Percentiles rank a stretch among this genome's conserved stretches.
phyloP scores from a whole-genome alignment of 2,113 vertebrate genomes.

The Ceuthmochares aereus region DNA sequence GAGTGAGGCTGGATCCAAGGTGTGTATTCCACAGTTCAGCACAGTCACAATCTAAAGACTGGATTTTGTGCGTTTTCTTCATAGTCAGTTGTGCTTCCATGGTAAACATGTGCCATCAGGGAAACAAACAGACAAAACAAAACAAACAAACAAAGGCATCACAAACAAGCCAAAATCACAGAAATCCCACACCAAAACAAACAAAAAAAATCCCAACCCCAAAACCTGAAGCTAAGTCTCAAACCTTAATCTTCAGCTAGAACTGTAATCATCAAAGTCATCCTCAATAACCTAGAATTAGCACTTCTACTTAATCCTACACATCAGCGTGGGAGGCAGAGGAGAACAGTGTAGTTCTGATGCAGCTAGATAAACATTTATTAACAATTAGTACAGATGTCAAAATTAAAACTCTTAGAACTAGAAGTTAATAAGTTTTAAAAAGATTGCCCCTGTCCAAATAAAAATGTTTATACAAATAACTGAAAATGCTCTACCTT shows the following conservation, averaged over 20 bases:
- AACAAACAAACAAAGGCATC: background rate
- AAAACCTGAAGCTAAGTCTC: background rate
- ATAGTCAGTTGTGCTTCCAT: background rate
- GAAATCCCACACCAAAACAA: background rate
- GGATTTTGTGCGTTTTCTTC: background rate
- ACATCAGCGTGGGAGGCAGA: background rate
- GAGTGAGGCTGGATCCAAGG: background rate
- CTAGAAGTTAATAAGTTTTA: background rate
- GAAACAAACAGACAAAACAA: background rate
- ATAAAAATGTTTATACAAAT: background rate
- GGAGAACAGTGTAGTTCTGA: background rate
- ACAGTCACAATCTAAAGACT: background rate
- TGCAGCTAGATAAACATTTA: conserved; percentile 15
- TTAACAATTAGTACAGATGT: background rate
- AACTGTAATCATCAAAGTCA: background rate
- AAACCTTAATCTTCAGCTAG: background rate
- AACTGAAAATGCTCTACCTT: background rate
- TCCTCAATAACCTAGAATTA: background rate
- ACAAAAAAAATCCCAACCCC: background rate
- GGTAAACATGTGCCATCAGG: background rate
- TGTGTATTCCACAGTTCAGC: background rate
- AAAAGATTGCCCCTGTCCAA: background rate
- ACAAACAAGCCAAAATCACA: background rate
- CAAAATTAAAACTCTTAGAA: conserved; percentile 11
- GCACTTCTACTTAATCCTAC: background rate